Evolutionary conservation across 2,888 invertebrate genomes (phyloP).

Genomic region (Nemoura dubitans): DNA sequence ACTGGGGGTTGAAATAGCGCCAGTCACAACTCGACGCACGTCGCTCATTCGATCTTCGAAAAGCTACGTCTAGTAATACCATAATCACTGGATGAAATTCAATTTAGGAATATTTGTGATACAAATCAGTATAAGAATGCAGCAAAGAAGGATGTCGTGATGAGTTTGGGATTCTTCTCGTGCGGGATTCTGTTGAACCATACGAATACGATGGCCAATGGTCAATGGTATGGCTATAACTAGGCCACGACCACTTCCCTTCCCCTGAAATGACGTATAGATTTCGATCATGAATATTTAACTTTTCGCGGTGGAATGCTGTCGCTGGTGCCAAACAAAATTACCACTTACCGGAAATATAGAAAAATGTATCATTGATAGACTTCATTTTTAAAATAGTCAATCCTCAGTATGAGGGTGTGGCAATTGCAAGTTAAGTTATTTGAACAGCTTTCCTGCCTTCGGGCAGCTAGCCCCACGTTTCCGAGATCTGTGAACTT

Average conservation of each 20-base stretch:
- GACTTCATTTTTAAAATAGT: conserved; percentile 19
- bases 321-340: not conserved
- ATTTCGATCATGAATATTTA: not conserved
- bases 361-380: not conserved
- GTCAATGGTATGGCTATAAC: not conserved
- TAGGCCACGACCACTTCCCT: conserved; percentile 4
- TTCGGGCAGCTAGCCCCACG: conserved; percentile 21
- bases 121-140: not conserved
- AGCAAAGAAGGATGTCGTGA: not conserved
- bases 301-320: not conserved
- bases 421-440: conserved; percentile 16
- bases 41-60: no score
- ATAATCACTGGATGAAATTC: not conserved
- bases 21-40: not conserved
- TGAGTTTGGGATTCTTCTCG: not conserved
- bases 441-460: conserved; percentile 37
- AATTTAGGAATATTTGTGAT: not conserved
- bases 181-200: not conserved
- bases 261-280: not conserved
- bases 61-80: not conserved
- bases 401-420: conserved; percentile 9
- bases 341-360: not conserved
- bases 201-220: not conserved
- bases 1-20: not conserved
- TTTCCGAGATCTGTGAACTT: conserved; percentile 27